These are phyloP conservation scores for Cyrtonyx montezumae DNA, from an alignment of 2,113 vertebrate species.

Conservation along the genomic window DNA sequence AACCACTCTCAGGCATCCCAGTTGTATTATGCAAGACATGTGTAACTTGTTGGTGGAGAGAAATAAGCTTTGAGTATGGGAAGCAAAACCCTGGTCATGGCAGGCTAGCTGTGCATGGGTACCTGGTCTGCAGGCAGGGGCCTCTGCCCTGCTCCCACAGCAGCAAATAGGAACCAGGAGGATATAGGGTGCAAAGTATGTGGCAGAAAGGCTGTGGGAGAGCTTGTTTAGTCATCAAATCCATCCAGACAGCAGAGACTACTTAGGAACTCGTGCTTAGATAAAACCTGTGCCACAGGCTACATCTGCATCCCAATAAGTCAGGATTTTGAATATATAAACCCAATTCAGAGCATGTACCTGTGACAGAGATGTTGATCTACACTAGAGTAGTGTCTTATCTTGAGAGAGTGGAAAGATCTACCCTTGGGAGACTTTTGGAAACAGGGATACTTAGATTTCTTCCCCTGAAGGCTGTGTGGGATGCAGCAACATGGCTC, in stretches of 20 bases:
- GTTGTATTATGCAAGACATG: not conserved
- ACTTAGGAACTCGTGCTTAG: not conserved
- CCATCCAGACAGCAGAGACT: not conserved
- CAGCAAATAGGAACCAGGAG: not conserved
- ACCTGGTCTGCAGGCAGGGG: accelerated
- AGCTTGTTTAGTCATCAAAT: not conserved
- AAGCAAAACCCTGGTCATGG: not conserved
- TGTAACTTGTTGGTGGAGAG: not conserved
- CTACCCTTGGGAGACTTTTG: not conserved
- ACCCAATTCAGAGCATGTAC: not conserved
- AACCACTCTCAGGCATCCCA: not conserved
- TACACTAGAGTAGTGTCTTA: not conserved
- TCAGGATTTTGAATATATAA: not conserved
- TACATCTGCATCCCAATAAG: not conserved
- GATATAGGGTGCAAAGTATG: not conserved
- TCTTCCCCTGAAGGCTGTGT: not conserved
- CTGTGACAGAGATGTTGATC: not conserved
- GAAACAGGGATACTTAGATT: not conserved
- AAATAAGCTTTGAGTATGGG: not conserved
- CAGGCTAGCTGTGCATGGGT: not conserved
- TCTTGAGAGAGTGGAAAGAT: not conserved
- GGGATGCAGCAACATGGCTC: not conserved
- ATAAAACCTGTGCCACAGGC: not conserved
- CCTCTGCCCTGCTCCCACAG: not conserved
- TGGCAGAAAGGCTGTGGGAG: not conserved